Conservation (phyloP, 2,797 vertebrate genomes). For the Lithobates sylvaticus region DNA sequence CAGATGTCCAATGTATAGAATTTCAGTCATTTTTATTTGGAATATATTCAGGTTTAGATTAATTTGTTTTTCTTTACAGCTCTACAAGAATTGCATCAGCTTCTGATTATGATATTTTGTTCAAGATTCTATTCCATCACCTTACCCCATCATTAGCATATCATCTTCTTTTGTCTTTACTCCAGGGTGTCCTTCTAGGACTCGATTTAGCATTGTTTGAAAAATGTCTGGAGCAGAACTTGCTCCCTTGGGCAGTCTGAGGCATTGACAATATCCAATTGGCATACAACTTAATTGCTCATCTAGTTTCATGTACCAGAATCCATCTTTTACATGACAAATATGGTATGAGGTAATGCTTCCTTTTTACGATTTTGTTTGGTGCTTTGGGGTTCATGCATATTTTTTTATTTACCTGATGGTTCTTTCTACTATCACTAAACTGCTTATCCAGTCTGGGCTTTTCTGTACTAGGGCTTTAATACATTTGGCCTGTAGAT, state of each 20-base stretch:
- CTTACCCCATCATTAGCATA: background rate
- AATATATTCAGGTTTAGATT: background rate
- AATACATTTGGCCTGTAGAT: background rate
- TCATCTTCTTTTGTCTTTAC: background rate
- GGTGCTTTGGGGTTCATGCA: background rate
- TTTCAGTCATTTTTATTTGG: background rate
- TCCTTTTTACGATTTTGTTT: background rate
- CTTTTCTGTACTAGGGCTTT: background rate
- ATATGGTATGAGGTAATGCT: background rate
- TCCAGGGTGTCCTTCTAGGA: background rate
- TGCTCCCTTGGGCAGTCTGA: background rate
- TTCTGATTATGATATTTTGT: background rate
- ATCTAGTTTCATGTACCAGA: background rate
- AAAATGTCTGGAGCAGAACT: background rate
- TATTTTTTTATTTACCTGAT: background rate
- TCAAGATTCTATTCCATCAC: background rate
- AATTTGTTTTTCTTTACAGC: background rate
- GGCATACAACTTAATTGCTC: no score
- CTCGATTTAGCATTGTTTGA: background rate
- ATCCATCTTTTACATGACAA: background rate
- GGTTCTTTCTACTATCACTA: background rate
- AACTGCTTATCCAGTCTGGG: background rate
- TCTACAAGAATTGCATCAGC: background rate
- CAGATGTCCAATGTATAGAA: constrained; percentile 1
- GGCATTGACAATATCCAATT: no score